phyloP scores from a whole-genome alignment of 2,888 invertebrate genomes.

The Phymatocera aterrima region DNA sequence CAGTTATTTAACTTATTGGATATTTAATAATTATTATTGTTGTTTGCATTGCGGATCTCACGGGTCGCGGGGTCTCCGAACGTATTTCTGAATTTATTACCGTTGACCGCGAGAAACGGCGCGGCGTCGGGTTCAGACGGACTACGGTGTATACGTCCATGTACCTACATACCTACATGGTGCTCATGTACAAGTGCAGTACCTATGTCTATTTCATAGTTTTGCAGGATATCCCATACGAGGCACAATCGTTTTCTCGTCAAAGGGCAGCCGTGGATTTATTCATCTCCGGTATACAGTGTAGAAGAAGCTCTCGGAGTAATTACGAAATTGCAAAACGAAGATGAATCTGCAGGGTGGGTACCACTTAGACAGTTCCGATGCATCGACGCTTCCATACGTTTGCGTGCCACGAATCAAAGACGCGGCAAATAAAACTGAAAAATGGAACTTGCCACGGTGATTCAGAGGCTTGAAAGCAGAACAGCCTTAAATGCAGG shows the following conservation, averaged over 20 bases:
- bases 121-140: neutral
- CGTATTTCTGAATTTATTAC: slow-evolving; percentile 74
- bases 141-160: slow-evolving; percentile 48
- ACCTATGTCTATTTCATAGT: neutral
- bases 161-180: neutral
- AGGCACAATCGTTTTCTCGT: neutral
- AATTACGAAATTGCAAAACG: neutral
- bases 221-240: neutral
- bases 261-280: neutral
- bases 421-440: slow-evolving; percentile 29
- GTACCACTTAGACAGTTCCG: slow-evolving; percentile 31
- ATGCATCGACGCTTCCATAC: slow-evolving; percentile 14
- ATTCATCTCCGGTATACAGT: neutral
- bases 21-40: slow-evolving; percentile 75
- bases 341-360: neutral
- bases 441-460: slow-evolving; percentile 20
- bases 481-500: slow-evolving; percentile 13
- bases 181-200: too few relatives aligned
- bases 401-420: slow-evolving; percentile 33
- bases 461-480: slow-evolving; percentile 24
- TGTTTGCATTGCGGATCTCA: slow-evolving; percentile 72
- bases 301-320: neutral
- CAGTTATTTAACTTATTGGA: slow-evolving; percentile 65
- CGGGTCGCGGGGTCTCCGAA: slow-evolving; percentile 63
- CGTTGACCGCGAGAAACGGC: slow-evolving; percentile 66